phyloP scores from a whole-genome alignment of 2,888 invertebrate genomes.

The Synanthedon vespiformis region DNA sequence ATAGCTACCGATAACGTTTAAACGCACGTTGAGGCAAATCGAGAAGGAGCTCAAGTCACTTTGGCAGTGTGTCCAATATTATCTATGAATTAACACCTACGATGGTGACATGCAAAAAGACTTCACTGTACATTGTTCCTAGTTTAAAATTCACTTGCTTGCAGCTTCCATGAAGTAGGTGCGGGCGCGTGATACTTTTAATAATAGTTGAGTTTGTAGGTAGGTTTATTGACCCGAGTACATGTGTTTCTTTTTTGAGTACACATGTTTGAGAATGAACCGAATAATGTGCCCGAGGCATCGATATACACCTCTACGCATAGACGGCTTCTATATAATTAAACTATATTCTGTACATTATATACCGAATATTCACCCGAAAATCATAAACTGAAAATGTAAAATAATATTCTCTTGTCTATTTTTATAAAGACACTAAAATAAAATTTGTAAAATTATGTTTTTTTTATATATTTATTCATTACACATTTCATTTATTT shows the following conservation, averaged over 20 bases:
- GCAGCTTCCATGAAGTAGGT: slow-evolving; percentile 7
- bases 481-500: no score
- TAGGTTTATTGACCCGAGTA: slow-evolving; percentile 13
- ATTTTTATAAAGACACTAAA: no score
- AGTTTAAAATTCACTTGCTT: slow-evolving; percentile 10
- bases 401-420: no score
- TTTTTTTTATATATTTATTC: no score
- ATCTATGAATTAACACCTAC: neutral
- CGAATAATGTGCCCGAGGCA: neutral
- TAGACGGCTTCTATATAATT: neutral
- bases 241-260: slow-evolving; percentile 1
- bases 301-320: neutral
- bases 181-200: slow-evolving; percentile 16
- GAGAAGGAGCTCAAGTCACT: neutral
- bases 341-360: no score
- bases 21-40: slow-evolving; percentile 2
- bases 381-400: no score
- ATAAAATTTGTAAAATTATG: no score
- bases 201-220: neutral
- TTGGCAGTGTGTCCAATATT: no score
- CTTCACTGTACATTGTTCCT: slow-evolving; percentile 1
- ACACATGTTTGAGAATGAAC: neutral
- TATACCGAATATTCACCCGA: no score
- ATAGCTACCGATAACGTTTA: slow-evolving; percentile 5
- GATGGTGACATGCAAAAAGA: neutral